Percentiles rank a stretch among this genome's conserved stretches.
phyloP scores from a whole-genome alignment of 2,797 vertebrate genomes.

The Garrulus glandarius region DNA sequence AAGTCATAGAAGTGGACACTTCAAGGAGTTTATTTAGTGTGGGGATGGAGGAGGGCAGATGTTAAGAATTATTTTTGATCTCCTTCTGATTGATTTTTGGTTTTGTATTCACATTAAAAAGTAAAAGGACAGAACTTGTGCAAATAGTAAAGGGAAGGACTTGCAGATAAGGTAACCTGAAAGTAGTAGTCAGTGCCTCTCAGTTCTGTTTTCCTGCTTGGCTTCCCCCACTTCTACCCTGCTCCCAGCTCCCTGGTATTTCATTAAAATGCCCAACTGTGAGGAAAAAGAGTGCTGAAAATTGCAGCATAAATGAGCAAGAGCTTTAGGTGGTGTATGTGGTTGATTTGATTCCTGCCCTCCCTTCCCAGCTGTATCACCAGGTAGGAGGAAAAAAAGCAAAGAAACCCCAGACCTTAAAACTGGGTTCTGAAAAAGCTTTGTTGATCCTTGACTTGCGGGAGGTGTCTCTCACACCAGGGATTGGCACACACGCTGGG shows the following conservation, averaged over 20 bases:
- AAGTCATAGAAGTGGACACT: not conserved
- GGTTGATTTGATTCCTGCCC: not conserved
- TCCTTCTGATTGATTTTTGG: not conserved
- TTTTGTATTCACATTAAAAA: not conserved
- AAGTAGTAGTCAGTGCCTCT: not conserved
- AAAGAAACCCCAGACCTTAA: not conserved
- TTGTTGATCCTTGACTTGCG: not conserved
- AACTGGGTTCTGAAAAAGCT: not conserved
- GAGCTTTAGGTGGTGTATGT: not conserved
- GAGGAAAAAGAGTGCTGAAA: fast-evolving
- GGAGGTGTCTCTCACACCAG: not conserved
- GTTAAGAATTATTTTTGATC: not conserved
- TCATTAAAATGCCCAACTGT: not conserved
- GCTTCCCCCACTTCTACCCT: not conserved
- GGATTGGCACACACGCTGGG: fast-evolving
- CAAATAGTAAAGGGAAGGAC: not conserved
- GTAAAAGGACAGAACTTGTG: not conserved
- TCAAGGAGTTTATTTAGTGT: not conserved
- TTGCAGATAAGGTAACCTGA: not conserved
- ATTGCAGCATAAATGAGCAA: not conserved
- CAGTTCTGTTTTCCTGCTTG: not conserved
- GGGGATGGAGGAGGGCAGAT: not conserved
- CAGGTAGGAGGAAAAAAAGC: not conserved
- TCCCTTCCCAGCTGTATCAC: not conserved
- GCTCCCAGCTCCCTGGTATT: not conserved